These are phyloP conservation scores for Zapus hudsonius DNA, from an alignment of 2,113 vertebrate species.

Conservation along the genomic window DNA sequence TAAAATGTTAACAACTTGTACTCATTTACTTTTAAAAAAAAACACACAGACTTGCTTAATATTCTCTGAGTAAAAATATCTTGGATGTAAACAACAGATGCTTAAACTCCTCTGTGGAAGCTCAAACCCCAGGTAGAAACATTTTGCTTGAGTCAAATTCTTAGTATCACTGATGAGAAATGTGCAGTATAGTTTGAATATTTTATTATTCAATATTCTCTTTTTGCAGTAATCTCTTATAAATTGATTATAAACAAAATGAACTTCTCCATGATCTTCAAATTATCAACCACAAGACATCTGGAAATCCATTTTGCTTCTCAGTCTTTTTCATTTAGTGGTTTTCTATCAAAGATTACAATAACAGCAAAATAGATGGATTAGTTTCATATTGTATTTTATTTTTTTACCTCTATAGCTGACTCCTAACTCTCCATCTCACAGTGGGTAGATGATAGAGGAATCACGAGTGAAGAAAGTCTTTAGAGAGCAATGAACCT, in stretches of 20 bases:
- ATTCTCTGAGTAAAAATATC: conserved; percentile 44
- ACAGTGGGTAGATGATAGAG: background rate
- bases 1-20: conserved; percentile 44
- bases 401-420: background rate
- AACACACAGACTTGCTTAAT: conserved; percentile 44
- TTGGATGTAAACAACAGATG: conserved; percentile 68
- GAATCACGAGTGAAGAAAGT: background rate
- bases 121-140: conserved; percentile 21
- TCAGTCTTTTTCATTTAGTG: background rate
- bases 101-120: conserved; percentile 19
- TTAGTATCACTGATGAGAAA: background rate
- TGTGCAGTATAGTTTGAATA: conserved; percentile 3
- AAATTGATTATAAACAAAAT: conserved; percentile 20
- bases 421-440: accelerated
- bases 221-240: background rate
- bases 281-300: background rate
- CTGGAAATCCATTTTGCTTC: background rate
- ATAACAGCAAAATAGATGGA: background rate
- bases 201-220: background rate
- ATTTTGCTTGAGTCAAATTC: background rate
- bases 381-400: background rate
- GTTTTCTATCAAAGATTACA: background rate
- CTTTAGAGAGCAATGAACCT: background rate
- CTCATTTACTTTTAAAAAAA: conserved; percentile 46
- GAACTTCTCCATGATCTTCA: background rate